Evolutionary conservation across 92 coral and sea anemone species (phyloP), one percentile per base, ranked within the genome.

Genomic region (Diadumene lineata): DNA sequence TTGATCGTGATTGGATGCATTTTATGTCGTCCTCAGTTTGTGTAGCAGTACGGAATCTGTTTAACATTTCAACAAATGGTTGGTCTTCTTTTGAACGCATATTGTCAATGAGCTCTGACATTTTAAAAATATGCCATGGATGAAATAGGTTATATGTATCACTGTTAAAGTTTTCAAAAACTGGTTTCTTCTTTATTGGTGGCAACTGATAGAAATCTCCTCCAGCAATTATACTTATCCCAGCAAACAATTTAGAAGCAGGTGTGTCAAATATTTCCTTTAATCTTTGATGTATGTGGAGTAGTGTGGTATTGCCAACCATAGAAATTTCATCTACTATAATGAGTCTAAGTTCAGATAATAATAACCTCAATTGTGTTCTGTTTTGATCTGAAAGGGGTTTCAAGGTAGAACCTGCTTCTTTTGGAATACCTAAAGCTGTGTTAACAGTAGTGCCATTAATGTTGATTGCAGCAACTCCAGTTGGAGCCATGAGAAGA

Each of bases 61-160:
- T 90, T n/a, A 90, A 50, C 11, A 83, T 84, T 72, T 80, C 85
- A 88, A 82, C 75, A 68, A 88, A 88, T 46, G 77, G 83, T 19
- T 68, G 69, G 76, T 88, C 89, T 79, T 83, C 81, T 29, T 83
- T 87, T 68, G 87, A 92, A 38, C 48, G 48, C 48, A 38, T 38
- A 38, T 38, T 38, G 13, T 38, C 48, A 38, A 38, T 38, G 13
- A 38, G 48, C 48, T 38, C 48, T 38, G 48, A 4, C 48, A 38
- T 38, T 38, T 13, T 38, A 13, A 38, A 38, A 38, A 38, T 6
- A 38, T 38, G 6, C 48, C 48, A 38, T 6, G 48, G 48, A 13
- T 38, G 48, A 38, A 6, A 38, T 13, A 38, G 48, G 48, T 38
- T 38, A 38, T 38, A 38, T 38, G 48, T 38, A 4, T 81, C 66